Evolutionary conservation across 2,888 invertebrate species (phyloP).

Genomic region (Vanessa cardui): DNA sequence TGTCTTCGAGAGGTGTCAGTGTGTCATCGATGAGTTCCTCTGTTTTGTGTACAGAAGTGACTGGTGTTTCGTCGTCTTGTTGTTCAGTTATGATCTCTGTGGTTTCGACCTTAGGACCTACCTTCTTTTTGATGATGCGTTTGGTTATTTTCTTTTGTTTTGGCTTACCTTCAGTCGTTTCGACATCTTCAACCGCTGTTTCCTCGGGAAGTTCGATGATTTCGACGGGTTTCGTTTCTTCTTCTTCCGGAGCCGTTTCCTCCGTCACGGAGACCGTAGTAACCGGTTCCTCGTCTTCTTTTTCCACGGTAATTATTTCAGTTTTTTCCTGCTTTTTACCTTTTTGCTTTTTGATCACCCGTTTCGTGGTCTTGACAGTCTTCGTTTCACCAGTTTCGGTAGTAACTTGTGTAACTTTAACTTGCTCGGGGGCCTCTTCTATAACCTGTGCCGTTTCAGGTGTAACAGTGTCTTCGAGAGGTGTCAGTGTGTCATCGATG

Average conservation of each 20-base stretch:
- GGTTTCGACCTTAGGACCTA: too few relatives aligned
- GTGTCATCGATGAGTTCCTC: too few relatives aligned
- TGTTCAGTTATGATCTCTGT: too few relatives aligned
- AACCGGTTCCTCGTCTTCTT: slow-evolving; percentile 35
- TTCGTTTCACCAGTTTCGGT: slow-evolving; percentile 21
- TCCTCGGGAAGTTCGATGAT: too few relatives aligned
- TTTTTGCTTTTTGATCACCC: slow-evolving; percentile 45
- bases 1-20: neutral
- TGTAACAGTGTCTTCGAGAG: slow-evolving; percentile 39
- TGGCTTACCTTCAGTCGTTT: too few relatives aligned
- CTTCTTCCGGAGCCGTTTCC: slow-evolving; percentile 41
- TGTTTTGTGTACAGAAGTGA: too few relatives aligned
- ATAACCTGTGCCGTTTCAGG: slow-evolving; percentile 30
- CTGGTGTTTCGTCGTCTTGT: too few relatives aligned
- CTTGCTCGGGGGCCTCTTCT: slow-evolving; percentile 47
- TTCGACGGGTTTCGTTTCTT: neutral
- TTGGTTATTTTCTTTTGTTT: too few relatives aligned
- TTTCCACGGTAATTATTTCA: slow-evolving; percentile 43
- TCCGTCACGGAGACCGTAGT: slow-evolving; percentile 42
- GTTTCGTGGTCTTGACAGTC: slow-evolving; percentile 49
- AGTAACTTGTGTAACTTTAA: slow-evolving; percentile 21
- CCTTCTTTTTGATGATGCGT: too few relatives aligned
- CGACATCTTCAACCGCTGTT: too few relatives aligned
- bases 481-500: slow-evolving; percentile 37
- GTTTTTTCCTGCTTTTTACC: slow-evolving; percentile 40